Percentiles rank a stretch among this genome's conserved stretches.
phyloP scores from a whole-genome alignment of 2,888 invertebrate species.

The Coenonympha glycerion region DNA sequence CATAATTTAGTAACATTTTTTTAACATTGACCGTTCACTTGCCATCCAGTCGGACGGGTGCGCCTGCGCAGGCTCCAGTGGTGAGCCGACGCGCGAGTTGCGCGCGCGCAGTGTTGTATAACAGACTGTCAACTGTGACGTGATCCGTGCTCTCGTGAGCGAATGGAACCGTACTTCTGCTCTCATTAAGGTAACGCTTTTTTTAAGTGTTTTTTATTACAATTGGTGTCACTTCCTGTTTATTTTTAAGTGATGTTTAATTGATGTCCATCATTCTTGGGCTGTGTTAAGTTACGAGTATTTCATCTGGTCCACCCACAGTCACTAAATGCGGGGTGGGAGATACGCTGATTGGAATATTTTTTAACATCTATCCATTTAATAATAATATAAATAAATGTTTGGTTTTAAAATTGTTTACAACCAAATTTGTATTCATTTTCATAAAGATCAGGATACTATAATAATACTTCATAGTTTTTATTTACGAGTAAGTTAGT shows the following conservation, averaged over 20 bases:
- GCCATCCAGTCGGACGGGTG: constrained; percentile 4
- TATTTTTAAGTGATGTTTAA: neutral
- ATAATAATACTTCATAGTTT: no score
- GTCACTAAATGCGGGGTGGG: no score
- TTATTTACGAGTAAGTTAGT: no score
- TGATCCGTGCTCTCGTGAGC: constrained; percentile 18
- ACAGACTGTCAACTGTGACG: constrained; percentile 24
- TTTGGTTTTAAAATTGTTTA: no score
- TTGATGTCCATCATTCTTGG: neutral
- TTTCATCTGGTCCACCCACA: neutral
- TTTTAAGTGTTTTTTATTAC: neutral
- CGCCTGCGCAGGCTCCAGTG: constrained; percentile 20
- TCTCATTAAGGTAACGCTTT: constrained; percentile 17
- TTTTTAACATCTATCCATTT: no score
- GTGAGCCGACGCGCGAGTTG: constrained; percentile 31
- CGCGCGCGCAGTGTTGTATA: constrained; percentile 32
- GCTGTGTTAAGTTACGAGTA: neutral
- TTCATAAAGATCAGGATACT: no score
- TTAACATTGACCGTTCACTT: constrained; percentile 24
- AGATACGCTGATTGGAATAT: no score
- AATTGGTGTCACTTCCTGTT: neutral
- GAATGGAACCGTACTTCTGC: constrained; percentile 13
- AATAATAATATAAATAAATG: no score
- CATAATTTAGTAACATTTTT: constrained; percentile 11
- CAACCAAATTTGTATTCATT: no score